Evolutionary conservation across 2,113 vertebrate species (phyloP).

Genomic region (Cepphus grylle): DNA sequence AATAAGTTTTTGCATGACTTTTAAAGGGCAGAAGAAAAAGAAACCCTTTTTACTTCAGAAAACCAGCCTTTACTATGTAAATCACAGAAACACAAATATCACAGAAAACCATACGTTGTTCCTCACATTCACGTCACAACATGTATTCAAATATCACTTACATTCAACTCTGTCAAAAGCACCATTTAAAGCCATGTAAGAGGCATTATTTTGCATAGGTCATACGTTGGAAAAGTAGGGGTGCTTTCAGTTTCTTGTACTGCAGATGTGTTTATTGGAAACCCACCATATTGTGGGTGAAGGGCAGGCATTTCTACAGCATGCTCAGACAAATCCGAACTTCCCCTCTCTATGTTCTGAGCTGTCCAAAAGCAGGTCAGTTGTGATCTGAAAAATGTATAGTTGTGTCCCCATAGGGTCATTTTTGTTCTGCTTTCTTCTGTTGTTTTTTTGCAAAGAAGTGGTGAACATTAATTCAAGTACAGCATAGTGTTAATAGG

Average conservation of each 20-base stretch:
- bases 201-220: background rate
- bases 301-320: background rate
- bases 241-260: background rate
- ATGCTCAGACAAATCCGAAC: background rate
- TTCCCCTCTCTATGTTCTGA: background rate
- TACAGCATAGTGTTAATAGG: background rate
- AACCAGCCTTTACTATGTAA: background rate
- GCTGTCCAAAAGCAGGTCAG: background rate
- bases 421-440: background rate
- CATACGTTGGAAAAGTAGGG: background rate
- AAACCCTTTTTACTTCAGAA: background rate
- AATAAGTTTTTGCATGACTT: background rate
- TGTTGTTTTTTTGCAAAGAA: accelerated
- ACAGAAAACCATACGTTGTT: background rate
- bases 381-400: background rate
- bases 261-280: background rate
- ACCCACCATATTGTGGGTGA: background rate
- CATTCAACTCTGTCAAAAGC: background rate
- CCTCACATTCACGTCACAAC: background rate
- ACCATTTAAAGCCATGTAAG: background rate
- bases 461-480: background rate
- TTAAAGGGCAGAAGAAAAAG: background rate
- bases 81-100: background rate
- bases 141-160: background rate
- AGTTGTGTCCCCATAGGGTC: background rate